phyloP scores from a whole-genome alignment of 2,888 invertebrate genomes.

The Lypha dubia region DNA sequence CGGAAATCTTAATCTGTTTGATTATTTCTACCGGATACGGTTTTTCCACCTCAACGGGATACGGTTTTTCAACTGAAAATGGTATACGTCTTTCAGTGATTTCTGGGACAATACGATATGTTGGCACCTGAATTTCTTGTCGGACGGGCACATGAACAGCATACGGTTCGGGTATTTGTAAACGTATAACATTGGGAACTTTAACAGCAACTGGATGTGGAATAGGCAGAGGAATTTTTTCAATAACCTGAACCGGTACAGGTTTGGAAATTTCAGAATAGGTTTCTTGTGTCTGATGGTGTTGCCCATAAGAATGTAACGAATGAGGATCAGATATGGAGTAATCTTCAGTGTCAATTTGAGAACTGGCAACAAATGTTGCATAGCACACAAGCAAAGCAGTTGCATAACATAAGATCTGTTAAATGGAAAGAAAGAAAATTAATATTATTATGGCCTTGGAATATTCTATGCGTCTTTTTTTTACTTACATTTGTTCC shows the following conservation, averaged over 20 bases:
- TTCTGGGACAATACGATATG: conserved; percentile 89
- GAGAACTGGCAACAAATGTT: conserved; percentile 55
- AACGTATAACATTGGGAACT: conserved; percentile 85
- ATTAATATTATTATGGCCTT: not conserved
- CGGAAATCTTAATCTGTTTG: conserved; percentile 88
- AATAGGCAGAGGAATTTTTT: conserved; percentile 89
- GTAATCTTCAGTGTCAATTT: conserved; percentile 66
- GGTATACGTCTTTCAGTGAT: conserved; percentile 89
- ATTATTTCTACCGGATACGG: conserved; percentile 91
- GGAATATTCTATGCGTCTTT: not conserved
- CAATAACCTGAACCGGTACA: conserved; percentile 88
- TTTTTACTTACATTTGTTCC: conserved; percentile 49
- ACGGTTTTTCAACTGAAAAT: conserved; percentile 89
- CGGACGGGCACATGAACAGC: conserved; percentile 88
- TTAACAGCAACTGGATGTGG: conserved; percentile 84
- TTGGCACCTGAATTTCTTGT: conserved; percentile 89
- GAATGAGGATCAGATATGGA: conserved; percentile 60
- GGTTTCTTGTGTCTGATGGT: conserved; percentile 81
- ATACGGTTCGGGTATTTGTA: conserved; percentile 90
- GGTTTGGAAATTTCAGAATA: conserved; percentile 88
- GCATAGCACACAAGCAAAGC: conserved; percentile 8
- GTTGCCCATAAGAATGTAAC: conserved; percentile 38
- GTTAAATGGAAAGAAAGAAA: not conserved
- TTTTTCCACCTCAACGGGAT: conserved; percentile 87
- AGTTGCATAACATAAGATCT: conserved; percentile 36